Conservation (phyloP, 2,113 vertebrate genomes). For the Ovis aries region DNA sequence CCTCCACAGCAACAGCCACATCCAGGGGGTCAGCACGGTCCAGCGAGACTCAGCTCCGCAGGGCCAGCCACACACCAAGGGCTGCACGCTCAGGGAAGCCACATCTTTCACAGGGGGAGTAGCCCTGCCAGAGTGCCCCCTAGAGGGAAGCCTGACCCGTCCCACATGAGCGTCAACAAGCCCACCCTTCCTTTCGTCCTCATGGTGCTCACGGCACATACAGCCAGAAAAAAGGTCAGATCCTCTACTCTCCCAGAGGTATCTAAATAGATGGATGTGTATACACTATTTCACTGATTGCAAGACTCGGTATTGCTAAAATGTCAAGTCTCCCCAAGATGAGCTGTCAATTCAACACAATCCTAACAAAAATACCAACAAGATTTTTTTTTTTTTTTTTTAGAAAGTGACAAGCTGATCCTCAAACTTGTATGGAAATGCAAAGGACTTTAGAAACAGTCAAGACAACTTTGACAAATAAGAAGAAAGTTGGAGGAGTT, state of each 20-base stretch:
- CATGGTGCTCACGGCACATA: too few species aligned
- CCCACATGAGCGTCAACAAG: background rate
- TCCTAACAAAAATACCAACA: background rate
- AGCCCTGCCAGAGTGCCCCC: background rate
- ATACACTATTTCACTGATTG: too few species aligned
- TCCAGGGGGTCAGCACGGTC: background rate
- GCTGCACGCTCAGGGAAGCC: background rate
- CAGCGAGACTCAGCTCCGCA: background rate
- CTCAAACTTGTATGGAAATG: background rate
- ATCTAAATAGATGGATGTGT: background rate
- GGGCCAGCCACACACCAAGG: rapidly evolving
- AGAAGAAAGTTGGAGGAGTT: background rate
- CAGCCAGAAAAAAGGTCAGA: background rate
- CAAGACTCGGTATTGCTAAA: background rate
- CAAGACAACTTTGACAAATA: background rate
- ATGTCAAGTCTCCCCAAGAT: background rate
- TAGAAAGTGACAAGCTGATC: background rate
- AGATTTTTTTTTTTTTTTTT: background rate
- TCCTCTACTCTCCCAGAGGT: background rate
- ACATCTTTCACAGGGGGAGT: too few species aligned
- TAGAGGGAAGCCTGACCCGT: background rate
- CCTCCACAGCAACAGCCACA: background rate
- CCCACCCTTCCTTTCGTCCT: background rate
- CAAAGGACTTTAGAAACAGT: background rate
- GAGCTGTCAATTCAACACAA: background rate